phyloP scores from a whole-genome alignment of 2,888 invertebrate genomes.

The Onchidella celtica region DNA sequence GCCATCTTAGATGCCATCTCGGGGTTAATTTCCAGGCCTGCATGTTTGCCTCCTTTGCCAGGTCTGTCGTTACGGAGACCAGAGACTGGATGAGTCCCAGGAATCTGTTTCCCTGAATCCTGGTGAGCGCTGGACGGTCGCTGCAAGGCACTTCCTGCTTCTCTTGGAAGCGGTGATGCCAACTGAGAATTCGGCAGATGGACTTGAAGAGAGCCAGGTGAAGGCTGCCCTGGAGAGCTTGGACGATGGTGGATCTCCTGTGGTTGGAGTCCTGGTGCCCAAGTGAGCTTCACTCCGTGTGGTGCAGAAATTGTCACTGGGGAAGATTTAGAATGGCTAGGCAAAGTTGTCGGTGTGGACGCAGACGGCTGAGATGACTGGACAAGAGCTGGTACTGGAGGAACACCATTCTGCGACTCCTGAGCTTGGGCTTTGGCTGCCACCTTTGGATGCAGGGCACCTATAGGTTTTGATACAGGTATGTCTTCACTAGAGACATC shows the following conservation, averaged over 20 bases:
- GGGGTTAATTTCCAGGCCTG: slow-evolving; percentile 12
- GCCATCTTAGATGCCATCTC: slow-evolving; percentile 42
- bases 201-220: slow-evolving; percentile 15
- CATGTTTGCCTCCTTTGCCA: slow-evolving; percentile 36
- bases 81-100: slow-evolving; percentile 56
- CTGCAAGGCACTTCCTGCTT: slow-evolving; percentile 44
- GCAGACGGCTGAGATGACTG: slow-evolving; percentile 34
- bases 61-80: slow-evolving; percentile 5
- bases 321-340: background rate
- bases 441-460: slow-evolving; percentile 38
- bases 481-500: slow-evolving; percentile 48
- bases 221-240: background rate
- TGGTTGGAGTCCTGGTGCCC: background rate
- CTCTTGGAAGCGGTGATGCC: slow-evolving; percentile 44
- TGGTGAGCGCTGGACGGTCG: slow-evolving; percentile 33
- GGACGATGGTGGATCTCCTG: background rate
- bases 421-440: slow-evolving; percentile 44
- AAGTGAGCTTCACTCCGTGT: background rate
- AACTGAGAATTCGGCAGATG: slow-evolving; percentile 38
- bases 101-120: slow-evolving; percentile 50
- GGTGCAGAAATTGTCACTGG: slow-evolving; percentile 23
- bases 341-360: background rate
- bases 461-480: background rate
- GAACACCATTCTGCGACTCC: slow-evolving; percentile 13
- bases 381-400: slow-evolving; percentile 36